These are phyloP conservation scores for Euspilapteryx auroguttella DNA, from an alignment of 2,888 invertebrate species.

Conservation along the genomic window DNA sequence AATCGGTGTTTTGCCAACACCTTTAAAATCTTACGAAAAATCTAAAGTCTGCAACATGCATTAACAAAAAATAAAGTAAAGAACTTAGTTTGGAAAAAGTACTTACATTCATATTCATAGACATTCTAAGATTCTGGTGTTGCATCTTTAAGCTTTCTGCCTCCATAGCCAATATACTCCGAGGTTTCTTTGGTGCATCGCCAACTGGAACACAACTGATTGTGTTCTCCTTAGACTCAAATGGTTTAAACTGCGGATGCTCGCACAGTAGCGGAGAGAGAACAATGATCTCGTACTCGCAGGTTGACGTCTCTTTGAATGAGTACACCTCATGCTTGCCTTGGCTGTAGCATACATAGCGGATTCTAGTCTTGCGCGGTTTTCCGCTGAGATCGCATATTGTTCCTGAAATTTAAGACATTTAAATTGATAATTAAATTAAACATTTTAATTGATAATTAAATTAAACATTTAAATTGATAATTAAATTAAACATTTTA, in stretches of 20 bases:
- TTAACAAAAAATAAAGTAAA: no score
- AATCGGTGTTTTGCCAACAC: no score
- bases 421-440: no score
- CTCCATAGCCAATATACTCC: conserved; percentile 71
- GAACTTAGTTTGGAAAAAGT: no score
- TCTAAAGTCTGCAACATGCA: no score
- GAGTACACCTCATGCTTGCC: conserved; percentile 92
- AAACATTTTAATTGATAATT: no score
- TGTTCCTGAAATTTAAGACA: conserved; percentile 51
- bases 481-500: no score
- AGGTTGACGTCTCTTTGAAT: conserved; percentile 90
- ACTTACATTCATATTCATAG: no score
- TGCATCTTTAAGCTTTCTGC: conserved; percentile 71
- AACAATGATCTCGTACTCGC: conserved; percentile 91
- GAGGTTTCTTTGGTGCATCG: conserved; percentile 71
- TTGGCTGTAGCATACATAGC: conserved; percentile 87
- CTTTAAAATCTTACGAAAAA: no score
- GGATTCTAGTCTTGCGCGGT: conserved; percentile 77
- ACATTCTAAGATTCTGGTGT: conserved; percentile 56
- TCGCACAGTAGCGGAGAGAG: conserved; percentile 84
- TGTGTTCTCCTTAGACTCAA: conserved; percentile 74
- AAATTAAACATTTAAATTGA: no score
- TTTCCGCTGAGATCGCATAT: conserved; percentile 87
- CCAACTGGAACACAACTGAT: conserved; percentile 74
- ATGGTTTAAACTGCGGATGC: conserved; percentile 85